phyloP scores from a whole-genome alignment of 2,888 invertebrate species.

The Eupithecia subfuscata region DNA sequence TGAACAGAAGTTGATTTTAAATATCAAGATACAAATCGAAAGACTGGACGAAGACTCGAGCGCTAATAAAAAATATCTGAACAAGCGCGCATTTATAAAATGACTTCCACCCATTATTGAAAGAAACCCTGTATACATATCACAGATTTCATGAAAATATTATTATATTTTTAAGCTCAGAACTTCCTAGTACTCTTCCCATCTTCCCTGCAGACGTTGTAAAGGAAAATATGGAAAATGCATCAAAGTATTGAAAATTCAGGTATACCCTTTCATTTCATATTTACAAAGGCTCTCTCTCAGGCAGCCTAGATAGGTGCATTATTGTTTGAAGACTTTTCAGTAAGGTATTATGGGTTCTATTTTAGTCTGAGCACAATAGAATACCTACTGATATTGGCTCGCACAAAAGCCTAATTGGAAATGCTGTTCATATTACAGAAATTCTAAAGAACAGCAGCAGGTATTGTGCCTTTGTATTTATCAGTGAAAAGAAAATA shows the following conservation, averaged over 20 bases:
- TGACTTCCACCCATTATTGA: background rate
- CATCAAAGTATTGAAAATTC: slow-evolving; percentile 16
- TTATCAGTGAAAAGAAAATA: background rate
- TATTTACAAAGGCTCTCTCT: slow-evolving; percentile 2
- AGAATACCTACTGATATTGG: background rate
- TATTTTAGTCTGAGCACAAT: background rate
- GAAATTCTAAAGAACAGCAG: background rate
- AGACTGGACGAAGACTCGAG: background rate
- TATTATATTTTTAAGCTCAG: slow-evolving; percentile 10
- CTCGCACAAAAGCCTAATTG: background rate
- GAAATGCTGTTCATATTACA: background rate
- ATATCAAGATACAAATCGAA: background rate
- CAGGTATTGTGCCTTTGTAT: background rate
- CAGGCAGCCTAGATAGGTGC: background rate
- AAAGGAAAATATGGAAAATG: slow-evolving; percentile 26
- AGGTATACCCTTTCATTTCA: slow-evolving; percentile 3
- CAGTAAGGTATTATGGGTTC: background rate
- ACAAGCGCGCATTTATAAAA: background rate
- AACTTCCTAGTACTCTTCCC: slow-evolving; percentile 2
- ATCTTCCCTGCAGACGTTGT: slow-evolving; percentile 9
- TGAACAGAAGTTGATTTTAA: background rate
- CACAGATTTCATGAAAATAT: background rate
- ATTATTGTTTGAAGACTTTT: background rate
- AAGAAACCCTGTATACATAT: background rate
- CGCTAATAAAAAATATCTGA: background rate